Evolutionary conservation across 2,797 vertebrate genomes (phyloP), one percentile per base, ranked within the genome.

Genomic region (Eidolon dupreanum): DNA sequence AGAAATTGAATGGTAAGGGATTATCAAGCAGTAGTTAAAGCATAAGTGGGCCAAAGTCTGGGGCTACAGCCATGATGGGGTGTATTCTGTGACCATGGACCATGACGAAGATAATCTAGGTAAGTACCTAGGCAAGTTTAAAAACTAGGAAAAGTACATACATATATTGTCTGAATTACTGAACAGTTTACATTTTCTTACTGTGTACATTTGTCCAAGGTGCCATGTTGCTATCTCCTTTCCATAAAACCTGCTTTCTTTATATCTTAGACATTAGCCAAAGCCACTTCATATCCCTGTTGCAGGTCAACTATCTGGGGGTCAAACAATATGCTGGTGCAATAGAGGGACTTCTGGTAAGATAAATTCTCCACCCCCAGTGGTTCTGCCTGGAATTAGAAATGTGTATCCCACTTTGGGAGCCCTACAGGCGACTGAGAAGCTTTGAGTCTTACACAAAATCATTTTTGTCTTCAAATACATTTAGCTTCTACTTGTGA

Each of bases 401-500:
- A 57, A n/a, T 22, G 5, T 13, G 4, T 6, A 43, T 49, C 24
- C 26, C 3, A 4, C 26, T 51, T 75, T 26, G 41, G 28, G 41
- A 71, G 43, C 19, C 28, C 55, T 49, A 33, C 17, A 68, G n/a
- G 20, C 55, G 33, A 66, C 74, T 63, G 33, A 63, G 51, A 78
- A 82, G 24, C 43, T 55, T 70, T 70, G 71, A 36, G 41, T 70
- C 61, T 83, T 79, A 31, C 49, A 41, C 24, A 65, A 90, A 94
- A 31, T 31, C 36, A 24, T 81, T 38, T 94, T 77, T 28, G 57
- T 65, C 75, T 78, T 84, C 15, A 5, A 1, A 53, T 24, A 38
- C 2, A 13, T 78, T 71, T 61, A 31, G 57, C n/a, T 83, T 82
- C 93, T 41, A 24, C 46, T 88, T 95, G 79, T 92, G 88, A 85